These are phyloP conservation scores for Microcebus ravelobensis DNA, from an alignment of 2,113 vertebrate species.

Conservation along the genomic window DNA sequence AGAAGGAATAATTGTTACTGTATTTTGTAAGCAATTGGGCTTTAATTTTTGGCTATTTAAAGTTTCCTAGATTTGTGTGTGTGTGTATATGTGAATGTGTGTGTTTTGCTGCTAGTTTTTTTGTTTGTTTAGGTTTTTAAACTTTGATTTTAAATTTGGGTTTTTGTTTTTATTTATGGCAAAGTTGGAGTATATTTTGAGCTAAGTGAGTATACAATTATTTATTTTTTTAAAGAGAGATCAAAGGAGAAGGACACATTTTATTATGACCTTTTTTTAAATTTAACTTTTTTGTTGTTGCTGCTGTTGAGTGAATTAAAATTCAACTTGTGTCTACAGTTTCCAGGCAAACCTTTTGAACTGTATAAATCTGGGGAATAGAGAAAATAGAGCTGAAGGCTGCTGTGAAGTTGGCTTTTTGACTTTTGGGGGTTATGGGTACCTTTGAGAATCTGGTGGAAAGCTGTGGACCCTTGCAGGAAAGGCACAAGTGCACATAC, in stretches of 20 bases:
- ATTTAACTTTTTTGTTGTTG: conserved; percentile 1
- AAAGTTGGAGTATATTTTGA: not conserved
- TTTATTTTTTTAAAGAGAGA: not conserved
- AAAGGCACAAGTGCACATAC: not conserved
- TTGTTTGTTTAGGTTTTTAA: conserved; percentile 30
- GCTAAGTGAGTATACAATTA: not conserved
- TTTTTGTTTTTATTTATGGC: conserved; percentile 37
- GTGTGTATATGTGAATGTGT: not conserved
- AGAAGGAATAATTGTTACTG: not conserved
- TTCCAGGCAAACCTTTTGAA: conserved; percentile 18
- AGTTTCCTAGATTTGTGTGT: not conserved
- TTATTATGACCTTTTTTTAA: not conserved
- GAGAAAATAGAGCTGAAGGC: not conserved
- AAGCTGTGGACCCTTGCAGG: not conserved
- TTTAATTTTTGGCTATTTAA: conserved; percentile 36
- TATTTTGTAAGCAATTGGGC: conserved; percentile 19
- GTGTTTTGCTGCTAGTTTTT: not conserved
- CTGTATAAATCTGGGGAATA: not conserved
- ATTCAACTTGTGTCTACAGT: not conserved
- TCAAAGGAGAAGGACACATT: not conserved
- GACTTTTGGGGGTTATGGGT: not conserved
- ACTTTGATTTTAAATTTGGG: not conserved
- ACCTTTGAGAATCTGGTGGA: not conserved
- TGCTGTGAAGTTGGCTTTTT: not conserved
- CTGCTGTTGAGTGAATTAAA: conserved; percentile 30